Evolutionary conservation across 2,113 vertebrate species (phyloP).

Genomic region (Anhinga anhinga): DNA sequence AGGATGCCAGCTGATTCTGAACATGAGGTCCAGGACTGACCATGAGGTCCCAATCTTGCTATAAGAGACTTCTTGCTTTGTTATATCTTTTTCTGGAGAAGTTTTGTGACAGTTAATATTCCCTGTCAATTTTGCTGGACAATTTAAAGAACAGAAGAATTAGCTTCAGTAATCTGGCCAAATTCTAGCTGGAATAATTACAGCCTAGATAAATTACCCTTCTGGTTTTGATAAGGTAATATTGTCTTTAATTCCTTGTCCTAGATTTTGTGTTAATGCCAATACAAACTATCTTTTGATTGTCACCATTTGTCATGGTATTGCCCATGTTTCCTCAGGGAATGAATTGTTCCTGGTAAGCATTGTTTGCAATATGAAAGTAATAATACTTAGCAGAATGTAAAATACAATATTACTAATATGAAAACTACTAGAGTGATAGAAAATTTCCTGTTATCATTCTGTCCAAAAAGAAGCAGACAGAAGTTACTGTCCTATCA

Average conservation of each 20-base stretch:
- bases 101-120: not conserved
- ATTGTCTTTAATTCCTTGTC: not conserved
- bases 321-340: not conserved
- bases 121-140: not conserved
- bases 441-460: not conserved
- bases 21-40: too few species aligned
- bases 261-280: not conserved
- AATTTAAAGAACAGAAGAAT: not conserved
- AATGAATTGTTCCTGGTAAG: not conserved
- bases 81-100: not conserved
- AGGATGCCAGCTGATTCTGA: not conserved
- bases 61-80: not conserved
- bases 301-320: not conserved
- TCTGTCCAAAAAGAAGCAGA: not conserved
- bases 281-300: not conserved
- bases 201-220: not conserved
- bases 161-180: not conserved
- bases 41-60: rapidly evolving
- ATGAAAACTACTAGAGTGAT: not conserved
- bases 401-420: not conserved
- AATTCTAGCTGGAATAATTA: not conserved
- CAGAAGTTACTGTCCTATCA: not conserved
- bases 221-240: not conserved
- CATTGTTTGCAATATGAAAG: not conserved
- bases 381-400: not conserved